These are phyloP conservation scores for Poecile atricapillus DNA, from an alignment of 2,113 vertebrate genomes.

Conservation along the genomic window DNA sequence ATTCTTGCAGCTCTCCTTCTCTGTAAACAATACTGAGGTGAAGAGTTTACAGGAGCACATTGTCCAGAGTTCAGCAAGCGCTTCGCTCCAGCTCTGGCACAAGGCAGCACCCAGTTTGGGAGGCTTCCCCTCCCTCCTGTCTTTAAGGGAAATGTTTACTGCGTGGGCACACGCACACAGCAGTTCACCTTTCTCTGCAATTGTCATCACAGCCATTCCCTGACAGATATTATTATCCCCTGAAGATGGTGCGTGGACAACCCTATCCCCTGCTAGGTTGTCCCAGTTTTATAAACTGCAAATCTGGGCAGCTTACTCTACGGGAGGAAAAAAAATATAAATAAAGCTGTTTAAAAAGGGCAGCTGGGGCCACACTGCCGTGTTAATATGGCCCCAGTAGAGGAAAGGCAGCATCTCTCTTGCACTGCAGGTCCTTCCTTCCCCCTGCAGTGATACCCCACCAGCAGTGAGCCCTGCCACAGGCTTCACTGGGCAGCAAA, in stretches of 20 bases:
- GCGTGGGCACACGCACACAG: not conserved
- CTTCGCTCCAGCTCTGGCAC: not conserved
- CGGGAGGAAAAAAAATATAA: not conserved
- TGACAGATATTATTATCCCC: conserved; percentile 53
- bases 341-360: conserved; percentile 14
- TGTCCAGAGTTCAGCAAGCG: not conserved
- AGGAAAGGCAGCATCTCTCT: not conserved
- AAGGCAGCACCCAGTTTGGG: not conserved
- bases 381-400: not conserved
- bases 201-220: conserved; percentile 9
- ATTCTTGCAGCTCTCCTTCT: conserved; percentile 38
- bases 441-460: not conserved
- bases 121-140: not conserved
- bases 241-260: conserved; percentile 40
- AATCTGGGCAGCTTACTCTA: conserved; percentile 46
- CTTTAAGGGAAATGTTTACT: not conserved
- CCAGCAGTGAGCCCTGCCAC: not conserved
- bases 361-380: not conserved
- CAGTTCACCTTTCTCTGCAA: conserved; percentile 23
- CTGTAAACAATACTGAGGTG: conserved; percentile 63
- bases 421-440: not conserved
- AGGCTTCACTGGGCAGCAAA: not conserved
- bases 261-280: conserved; percentile 57
- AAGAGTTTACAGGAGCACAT: conserved; percentile 58
- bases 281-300: conserved; percentile 68